These are phyloP conservation scores for Carassius gibelio DNA, from an alignment of 2,113 vertebrate genomes.

Conservation along the genomic window DNA sequence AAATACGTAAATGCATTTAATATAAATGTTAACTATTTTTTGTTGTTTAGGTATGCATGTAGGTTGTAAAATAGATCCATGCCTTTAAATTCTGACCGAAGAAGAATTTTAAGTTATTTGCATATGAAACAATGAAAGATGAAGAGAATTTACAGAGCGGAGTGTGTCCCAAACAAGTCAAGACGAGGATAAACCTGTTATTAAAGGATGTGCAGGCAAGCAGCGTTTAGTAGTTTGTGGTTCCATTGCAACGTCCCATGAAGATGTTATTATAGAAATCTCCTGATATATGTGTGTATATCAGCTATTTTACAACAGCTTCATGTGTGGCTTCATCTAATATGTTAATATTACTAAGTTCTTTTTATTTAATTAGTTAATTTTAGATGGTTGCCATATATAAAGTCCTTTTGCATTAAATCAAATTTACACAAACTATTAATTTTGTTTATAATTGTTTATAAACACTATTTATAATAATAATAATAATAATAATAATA, in stretches of 20 bases:
- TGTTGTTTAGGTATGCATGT: no score
- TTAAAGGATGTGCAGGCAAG: neutral
- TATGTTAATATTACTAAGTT: no score
- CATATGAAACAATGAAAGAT: neutral
- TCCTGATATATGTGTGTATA: neutral
- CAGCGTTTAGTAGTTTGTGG: neutral
- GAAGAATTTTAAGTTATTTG: neutral
- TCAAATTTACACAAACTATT: no score
- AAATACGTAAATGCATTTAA: no score
- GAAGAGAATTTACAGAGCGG: neutral
- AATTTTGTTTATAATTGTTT: no score
- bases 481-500: no score
- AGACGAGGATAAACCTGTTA: neutral
- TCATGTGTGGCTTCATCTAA: neutral
- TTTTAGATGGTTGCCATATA: no score
- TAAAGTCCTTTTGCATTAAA: no score
- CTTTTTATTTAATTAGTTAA: no score
- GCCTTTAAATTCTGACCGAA: neutral
- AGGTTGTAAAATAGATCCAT: no score
- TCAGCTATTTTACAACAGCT: neutral
- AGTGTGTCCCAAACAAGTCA: neutral
- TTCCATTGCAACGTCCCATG: neutral
- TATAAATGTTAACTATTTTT: no score
- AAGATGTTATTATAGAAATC: neutral
- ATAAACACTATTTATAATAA: no score